These are phyloP conservation scores for Myiozetetes cayanensis DNA, from an alignment of 2,113 vertebrate genomes.

Conservation along the genomic window DNA sequence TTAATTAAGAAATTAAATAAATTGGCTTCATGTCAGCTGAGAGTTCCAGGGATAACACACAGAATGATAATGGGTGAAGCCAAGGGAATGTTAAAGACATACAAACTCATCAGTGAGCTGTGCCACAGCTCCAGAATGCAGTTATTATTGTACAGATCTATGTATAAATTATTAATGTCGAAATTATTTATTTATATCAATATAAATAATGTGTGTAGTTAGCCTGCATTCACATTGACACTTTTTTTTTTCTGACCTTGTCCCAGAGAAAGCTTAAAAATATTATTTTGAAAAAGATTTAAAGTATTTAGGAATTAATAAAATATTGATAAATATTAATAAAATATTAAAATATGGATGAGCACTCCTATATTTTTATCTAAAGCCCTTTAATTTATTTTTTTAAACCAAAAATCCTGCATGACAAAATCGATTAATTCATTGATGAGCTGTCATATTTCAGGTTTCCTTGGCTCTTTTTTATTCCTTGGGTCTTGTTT, in stretches of 20 bases:
- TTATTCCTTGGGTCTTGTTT: not conserved
- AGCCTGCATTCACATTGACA: no score
- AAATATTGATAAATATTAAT: not conserved
- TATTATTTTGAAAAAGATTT: not conserved
- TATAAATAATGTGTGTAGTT: not conserved
- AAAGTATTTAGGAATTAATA: not conserved
- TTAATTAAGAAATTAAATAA: not conserved
- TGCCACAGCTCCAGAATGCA: not conserved
- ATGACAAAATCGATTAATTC: not conserved
- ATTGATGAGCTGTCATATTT: not conserved
- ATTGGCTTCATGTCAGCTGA: not conserved
- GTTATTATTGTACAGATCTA: not conserved
- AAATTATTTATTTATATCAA: not conserved
- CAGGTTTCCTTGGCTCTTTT: not conserved
- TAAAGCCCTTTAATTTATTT: not conserved
- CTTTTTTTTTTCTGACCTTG: not conserved
- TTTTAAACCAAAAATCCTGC: not conserved
- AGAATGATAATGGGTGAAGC: not conserved
- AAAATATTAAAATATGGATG: not conserved
- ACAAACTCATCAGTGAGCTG: not conserved
- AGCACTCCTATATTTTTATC: not conserved
- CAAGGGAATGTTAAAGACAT: not conserved
- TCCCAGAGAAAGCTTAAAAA: not conserved
- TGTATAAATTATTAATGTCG: not conserved
- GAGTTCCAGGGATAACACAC: rapidly evolving